Evolutionary conservation across 2,113 vertebrate genomes (phyloP), one percentile per base, ranked within the genome.

Genomic region (Anguilla rostrata): DNA sequence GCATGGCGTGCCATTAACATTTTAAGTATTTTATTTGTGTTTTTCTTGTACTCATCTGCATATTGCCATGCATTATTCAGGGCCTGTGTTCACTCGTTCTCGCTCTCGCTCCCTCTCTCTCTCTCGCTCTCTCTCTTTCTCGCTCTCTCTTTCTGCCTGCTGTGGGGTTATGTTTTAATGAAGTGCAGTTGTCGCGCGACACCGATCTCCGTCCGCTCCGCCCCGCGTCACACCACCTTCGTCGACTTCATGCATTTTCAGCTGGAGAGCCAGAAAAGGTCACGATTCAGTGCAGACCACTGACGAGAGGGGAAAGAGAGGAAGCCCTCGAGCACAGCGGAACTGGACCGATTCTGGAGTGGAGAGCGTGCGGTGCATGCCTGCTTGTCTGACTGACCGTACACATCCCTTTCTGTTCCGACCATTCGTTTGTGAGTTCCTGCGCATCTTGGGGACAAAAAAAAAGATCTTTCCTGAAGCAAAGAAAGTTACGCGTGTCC

Each of bases 131-230:
- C 83, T 81, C 75, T 84, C 29, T 9, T n/a, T 34, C 71, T 75
- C 0, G 5, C 26, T 34, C 71, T 1, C n/a, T 34, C 71, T 75
- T n/a, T 75, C 71, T 12, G n/a, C 71, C n/a, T 26, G 43, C 78
- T 57, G 20, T n/a, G 34, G 14, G 84, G 46, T 85, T 41, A 53
- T 39, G 78, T 78, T 85, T 71, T 85, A 85, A 85, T 85, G 84
- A 85, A 85, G 84, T 81, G 49, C 53, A 41, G 43, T 71, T n/a
- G 34, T 20, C 43, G 84, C 46, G 22, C 46, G 40, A 22, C 49
- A 85, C 79, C 78, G 80, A 81, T 85, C 78, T 85, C 40, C 78
- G 56, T 85, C 56, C 34, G 34, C 49, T 53, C 49, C 34, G n/a
- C n/a, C n/a, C n/a, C 78, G 78, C 78, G 60, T 85, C 60, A 85